phyloP scores from a whole-genome alignment of 2,797 vertebrate genomes.

The Hyperoplus immaculatus region DNA sequence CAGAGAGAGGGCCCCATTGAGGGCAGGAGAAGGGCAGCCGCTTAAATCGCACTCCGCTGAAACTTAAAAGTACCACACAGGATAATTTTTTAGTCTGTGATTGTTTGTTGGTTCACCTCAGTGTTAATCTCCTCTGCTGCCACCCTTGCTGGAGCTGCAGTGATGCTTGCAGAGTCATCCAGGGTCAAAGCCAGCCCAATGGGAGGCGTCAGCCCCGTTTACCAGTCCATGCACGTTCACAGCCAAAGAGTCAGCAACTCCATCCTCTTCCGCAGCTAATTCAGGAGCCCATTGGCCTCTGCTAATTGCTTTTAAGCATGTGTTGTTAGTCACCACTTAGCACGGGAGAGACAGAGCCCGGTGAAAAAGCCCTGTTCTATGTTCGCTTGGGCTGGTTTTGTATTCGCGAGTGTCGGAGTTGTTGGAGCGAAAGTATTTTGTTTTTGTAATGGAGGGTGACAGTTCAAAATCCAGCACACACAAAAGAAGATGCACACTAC shows the following conservation, averaged over 20 bases:
- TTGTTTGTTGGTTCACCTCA: slow-evolving; percentile 6
- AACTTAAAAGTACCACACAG: slow-evolving; percentile 1
- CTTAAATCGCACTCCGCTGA: slow-evolving; percentile 7
- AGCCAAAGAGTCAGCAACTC: slow-evolving; percentile 39
- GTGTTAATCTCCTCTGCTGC: slow-evolving; percentile 26
- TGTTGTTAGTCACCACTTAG: slow-evolving; percentile 48
- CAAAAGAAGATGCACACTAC: slow-evolving; percentile 13
- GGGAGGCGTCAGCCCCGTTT: slow-evolving; percentile 36
- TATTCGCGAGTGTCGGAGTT: slow-evolving; percentile 21
- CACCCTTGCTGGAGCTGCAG: slow-evolving; percentile 10
- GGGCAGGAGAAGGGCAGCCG: slow-evolving; percentile 19
- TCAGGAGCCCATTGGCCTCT: slow-evolving; percentile 24
- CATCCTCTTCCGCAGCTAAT: slow-evolving; percentile 40
- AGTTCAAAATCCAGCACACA: slow-evolving; percentile 18
- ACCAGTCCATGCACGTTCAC: slow-evolving; percentile 63
- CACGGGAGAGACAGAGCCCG: slow-evolving; percentile 16
- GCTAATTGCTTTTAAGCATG: slow-evolving; percentile 60
- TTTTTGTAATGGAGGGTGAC: slow-evolving; percentile 38
- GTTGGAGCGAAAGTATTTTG: slow-evolving; percentile 15
- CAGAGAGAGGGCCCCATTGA: slow-evolving; percentile 32
- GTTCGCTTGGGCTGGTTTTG: background rate
- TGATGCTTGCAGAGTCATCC: slow-evolving; percentile 49
- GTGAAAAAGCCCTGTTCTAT: slow-evolving; percentile 15
- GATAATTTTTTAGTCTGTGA: background rate
- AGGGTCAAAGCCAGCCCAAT: slow-evolving; percentile 58